Evolutionary conservation across 2,888 invertebrate species (phyloP).

Genomic region (Standfussiana lucernea): DNA sequence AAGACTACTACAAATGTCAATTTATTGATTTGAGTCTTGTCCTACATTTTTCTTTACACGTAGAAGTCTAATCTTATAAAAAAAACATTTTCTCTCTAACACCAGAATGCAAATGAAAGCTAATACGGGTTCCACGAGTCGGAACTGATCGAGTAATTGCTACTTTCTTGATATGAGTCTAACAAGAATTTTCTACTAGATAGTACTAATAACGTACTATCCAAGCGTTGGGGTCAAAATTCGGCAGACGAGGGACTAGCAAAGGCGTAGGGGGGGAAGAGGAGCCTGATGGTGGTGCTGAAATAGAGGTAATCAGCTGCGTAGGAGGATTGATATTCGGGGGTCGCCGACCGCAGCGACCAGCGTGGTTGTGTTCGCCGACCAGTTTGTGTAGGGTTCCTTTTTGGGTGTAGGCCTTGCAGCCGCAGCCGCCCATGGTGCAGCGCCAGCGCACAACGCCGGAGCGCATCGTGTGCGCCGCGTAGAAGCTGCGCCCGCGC

Average conservation of each 20-base stretch:
- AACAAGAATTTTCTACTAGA: constrained; percentile 28
- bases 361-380: constrained; percentile 87
- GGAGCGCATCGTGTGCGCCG: constrained; percentile 89
- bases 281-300: constrained; percentile 52
- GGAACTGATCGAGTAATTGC: constrained; percentile 40
- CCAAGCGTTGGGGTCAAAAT: constrained; percentile 86
- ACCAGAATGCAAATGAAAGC: constrained; percentile 42
- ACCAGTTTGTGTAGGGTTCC: constrained; percentile 87
- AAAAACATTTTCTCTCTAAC: constrained; percentile 39
- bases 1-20: constrained; percentile 32
- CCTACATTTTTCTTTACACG: constrained; percentile 28
- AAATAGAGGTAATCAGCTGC: constrained; percentile 42
- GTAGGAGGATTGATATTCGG: constrained; percentile 61
- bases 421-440: constrained; percentile 89
- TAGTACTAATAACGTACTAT: constrained; percentile 79
- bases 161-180: constrained; percentile 48
- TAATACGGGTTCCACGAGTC: constrained; percentile 28
- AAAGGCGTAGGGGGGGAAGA: constrained; percentile 79
- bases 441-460: constrained; percentile 89
- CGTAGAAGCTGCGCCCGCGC: constrained; percentile 88
- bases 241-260: constrained; percentile 81
- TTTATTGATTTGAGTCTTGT: constrained; percentile 35
- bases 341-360: constrained; percentile 81
- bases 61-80: constrained; percentile 31
- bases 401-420: constrained; percentile 88